Conservation (phyloP, 2,797 vertebrate species). For the Hypotaenidia philippensis region DNA sequence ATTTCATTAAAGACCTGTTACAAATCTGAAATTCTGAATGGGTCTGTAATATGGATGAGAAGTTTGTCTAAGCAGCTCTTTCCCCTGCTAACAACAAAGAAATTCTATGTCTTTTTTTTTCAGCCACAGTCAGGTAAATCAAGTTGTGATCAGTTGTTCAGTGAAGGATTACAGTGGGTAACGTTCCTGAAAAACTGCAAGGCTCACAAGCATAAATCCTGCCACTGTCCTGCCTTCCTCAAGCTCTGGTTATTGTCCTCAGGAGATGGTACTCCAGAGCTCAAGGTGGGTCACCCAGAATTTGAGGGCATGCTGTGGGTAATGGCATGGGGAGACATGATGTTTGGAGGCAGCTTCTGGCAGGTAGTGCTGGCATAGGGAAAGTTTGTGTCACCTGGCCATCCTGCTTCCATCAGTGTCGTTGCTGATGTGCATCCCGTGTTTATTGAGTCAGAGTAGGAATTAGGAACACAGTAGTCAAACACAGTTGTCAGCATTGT, state of each 20-base stretch:
- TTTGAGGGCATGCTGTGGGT: rapidly evolving
- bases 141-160: not conserved
- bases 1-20: not conserved
- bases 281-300: rapidly evolving
- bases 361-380: not conserved
- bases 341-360: not conserved
- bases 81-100: not conserved
- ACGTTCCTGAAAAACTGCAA: not conserved
- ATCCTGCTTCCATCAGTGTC: not conserved
- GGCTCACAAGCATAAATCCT: not conserved
- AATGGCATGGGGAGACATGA: rapidly evolving
- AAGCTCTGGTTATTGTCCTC: not conserved
- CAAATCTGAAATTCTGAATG: not conserved
- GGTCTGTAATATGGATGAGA: not conserved
- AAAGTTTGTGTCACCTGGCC: rapidly evolving
- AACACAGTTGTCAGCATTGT: not conserved
- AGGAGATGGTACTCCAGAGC: not conserved
- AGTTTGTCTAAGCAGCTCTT: not conserved
- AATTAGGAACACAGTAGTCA: not conserved
- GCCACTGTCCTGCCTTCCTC: not conserved
- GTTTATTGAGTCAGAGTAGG: not conserved
- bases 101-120: not conserved
- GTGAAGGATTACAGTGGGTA: not conserved
- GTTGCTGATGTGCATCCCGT: rapidly evolving
- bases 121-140: not conserved